Evolutionary conservation across 53 echinoderm and acorn worm species (phyloP), one percentile per base, ranked within the genome.

Genomic region (Apostichopus leukothele): DNA sequence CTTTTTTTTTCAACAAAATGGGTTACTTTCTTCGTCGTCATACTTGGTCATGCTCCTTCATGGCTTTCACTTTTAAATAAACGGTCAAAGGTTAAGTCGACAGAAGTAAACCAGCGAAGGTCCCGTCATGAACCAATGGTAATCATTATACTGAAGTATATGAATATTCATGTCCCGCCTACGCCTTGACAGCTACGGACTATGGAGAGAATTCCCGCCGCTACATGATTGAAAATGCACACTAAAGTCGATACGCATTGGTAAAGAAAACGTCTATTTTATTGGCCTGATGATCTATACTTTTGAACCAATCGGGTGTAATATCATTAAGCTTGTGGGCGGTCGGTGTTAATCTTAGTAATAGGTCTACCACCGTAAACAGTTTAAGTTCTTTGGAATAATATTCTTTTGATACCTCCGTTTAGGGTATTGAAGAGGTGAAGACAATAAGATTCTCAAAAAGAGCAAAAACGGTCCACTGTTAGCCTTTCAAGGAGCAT

Each of bases 301-400:
- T 80, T 54, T 80, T 80, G 80, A 80, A 59, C 80, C 80, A 80
- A 80, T 80, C 80, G 55, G 80, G 80, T 53, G 80, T 80, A 59
- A 54, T 80, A 80, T 80, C 54, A 54, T 80, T 80, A 80, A 39
- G 80, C 80, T 80, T 80, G 80, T 80, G 80, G 80, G 80, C 80
- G 80, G 80, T 80, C 80, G 53, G 80, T 52, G 18, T 80, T 54
- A 80, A 80, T 80, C 21, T 53, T 59, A 55, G 23, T 80, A 80
- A 80, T 80, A 80, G 80, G 54, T 59, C 80, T 80, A 80, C 80
- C 51, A 14, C 59, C 80, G 80, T 80, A 80, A 80, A 80, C 80
- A 80, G 53, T 21, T 80, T 11, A 68, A 68, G 71, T 53, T 16
- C 21, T 55, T 80, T 25, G 18, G 53, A 53, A 80, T 54, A 27